A percentile compares a stretch with the other conserved stretches of the same genome.
Conservation (phyloP, 2,797 vertebrate species). For the Enteromius mattozi region DNA sequence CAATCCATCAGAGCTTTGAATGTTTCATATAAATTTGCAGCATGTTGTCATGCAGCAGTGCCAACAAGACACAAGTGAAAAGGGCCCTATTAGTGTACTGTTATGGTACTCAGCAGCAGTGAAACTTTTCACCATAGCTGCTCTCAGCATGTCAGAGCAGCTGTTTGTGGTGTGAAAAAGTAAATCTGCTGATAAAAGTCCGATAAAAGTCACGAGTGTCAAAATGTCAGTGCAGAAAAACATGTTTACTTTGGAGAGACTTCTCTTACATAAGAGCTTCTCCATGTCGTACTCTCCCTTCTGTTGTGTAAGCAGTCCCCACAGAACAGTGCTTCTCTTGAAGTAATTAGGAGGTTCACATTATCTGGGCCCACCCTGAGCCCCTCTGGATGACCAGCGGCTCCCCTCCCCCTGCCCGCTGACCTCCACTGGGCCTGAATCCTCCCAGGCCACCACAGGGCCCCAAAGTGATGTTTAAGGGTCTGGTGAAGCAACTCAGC, state of each 20-base stretch:
- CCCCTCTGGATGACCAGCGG: conserved; percentile 1
- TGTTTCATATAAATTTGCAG: neutral
- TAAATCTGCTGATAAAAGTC: conserved; percentile 26
- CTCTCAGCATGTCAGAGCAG: neutral
- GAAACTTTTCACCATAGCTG: neutral
- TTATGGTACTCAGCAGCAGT: neutral
- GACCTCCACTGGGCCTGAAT: neutral
- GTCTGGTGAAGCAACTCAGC: neutral
- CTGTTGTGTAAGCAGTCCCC: conserved; percentile 37
- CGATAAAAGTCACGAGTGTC: conserved; percentile 7
- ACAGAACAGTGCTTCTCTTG: conserved; percentile 18
- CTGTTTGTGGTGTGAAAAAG: conserved; percentile 14
- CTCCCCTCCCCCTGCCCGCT: conserved; percentile 1
- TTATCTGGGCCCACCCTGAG: conserved; percentile 23
- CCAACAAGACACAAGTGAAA: neutral
- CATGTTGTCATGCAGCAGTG: neutral
- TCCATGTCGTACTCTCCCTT: neutral
- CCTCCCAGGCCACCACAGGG: conserved; percentile 9
- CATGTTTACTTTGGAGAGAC: conserved; percentile 43
- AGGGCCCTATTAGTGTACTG: neutral
- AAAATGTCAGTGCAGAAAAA: conserved; percentile 46
- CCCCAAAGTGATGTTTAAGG: conserved; percentile 10
- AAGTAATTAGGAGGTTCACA: conserved; percentile 35
- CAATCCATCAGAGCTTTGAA: too few relatives aligned
- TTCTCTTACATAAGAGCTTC: conserved; percentile 37